Percentiles rank a stretch among this genome's conserved stretches.
These are phyloP conservation scores for Heterotis niloticus DNA, from an alignment of 2,113 vertebrate genomes.

Conservation along the genomic window DNA sequence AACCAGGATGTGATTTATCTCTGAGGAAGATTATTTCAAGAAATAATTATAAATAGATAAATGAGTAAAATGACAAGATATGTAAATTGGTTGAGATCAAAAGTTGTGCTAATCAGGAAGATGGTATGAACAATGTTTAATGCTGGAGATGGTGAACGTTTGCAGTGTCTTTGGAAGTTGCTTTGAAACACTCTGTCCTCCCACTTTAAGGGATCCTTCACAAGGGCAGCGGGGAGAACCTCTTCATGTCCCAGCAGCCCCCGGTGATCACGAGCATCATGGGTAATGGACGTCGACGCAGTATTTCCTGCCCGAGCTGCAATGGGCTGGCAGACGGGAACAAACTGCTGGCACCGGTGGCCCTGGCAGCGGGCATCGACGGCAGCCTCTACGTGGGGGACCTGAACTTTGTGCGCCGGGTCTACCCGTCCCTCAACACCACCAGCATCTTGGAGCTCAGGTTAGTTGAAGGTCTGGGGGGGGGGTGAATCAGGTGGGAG, in stretches of 20 bases:
- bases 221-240: conserved; percentile 95
- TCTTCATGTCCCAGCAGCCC: conserved; percentile 93
- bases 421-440: conserved; percentile 93
- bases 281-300: conserved; percentile 92
- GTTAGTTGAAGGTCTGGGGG: conserved; percentile 55
- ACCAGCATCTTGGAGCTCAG: conserved; percentile 94
- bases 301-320: conserved; percentile 97
- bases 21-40: too few species aligned
- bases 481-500: background rate
- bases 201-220: conserved; percentile 81
- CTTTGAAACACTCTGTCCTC: background rate
- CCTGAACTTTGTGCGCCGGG: conserved; percentile 93
- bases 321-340: conserved; percentile 96
- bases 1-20: too few species aligned
- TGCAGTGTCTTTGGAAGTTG: background rate
- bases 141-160: too few species aligned
- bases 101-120: too few species aligned
- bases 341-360: conserved; percentile 95
- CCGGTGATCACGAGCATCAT: conserved; percentile 93
- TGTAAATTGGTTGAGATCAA: too few species aligned
- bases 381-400: conserved; percentile 96
- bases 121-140: too few species aligned
- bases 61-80: too few species aligned
- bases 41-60: too few species aligned
- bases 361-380: conserved; percentile 89